Conservation (phyloP, 1,140 invertebrate species). For the Goniozus legneri region DNA sequence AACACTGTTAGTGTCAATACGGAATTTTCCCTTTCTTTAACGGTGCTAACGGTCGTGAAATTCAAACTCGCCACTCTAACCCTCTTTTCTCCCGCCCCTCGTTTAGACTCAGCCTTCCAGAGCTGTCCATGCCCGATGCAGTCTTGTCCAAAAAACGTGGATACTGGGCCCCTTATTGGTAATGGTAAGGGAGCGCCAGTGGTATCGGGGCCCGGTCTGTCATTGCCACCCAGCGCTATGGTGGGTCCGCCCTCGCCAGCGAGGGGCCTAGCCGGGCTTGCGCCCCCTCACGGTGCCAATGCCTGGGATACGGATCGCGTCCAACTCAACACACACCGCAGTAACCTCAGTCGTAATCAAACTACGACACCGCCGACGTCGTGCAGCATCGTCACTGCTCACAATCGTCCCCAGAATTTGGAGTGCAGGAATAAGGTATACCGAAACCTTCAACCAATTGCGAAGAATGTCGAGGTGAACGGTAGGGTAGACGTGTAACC, state of each 20-base stretch:
- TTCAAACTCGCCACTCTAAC: neutral
- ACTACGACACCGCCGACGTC: conserved; percentile 28
- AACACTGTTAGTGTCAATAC: too few relatives aligned
- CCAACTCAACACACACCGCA: conserved; percentile 65
- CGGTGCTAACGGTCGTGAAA: too few relatives aligned
- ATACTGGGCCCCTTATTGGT: conserved; percentile 95
- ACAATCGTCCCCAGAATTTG: conserved; percentile 35
- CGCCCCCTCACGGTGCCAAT: conserved; percentile 60
- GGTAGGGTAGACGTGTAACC: too few relatives aligned
- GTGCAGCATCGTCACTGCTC: conserved; percentile 35
- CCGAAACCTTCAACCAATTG: too few relatives aligned
- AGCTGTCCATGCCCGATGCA: conserved; percentile 82
- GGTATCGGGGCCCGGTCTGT: conserved; percentile 62
- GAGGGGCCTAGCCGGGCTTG: conserved; percentile 62
- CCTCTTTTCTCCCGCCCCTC: conserved; percentile 22
- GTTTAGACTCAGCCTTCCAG: conserved; percentile 60
- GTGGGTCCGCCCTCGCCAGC: conserved; percentile 54
- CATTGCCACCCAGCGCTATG: conserved; percentile 59
- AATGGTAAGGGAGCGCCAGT: conserved; percentile 67
- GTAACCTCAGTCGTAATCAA: conserved; percentile 49
- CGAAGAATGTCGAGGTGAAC: too few relatives aligned
- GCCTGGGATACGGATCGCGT: conserved; percentile 61
- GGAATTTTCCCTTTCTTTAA: too few relatives aligned
- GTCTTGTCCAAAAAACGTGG: conserved; percentile 94
- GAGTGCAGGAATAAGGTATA: conserved; percentile 44